Evolutionary conservation across 1,140 invertebrate genomes (phyloP), one percentile per base, ranked within the genome.

Genomic region (Plectrocnemia conspersa): DNA sequence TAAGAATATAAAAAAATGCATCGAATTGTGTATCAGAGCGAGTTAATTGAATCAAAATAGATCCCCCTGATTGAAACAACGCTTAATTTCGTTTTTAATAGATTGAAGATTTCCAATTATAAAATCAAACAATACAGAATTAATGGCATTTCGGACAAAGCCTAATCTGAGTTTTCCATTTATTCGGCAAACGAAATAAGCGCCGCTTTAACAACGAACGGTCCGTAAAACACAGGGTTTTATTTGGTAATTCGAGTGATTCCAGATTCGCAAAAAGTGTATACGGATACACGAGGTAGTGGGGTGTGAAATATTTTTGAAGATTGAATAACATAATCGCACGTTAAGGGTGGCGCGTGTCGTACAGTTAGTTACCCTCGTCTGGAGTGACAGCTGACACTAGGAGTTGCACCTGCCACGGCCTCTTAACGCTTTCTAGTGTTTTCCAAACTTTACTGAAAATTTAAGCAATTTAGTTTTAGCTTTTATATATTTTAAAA

Each of bases 351-450:
- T 10, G 27, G 40, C 50, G 50, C 50, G 48, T 58, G 53, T 48
- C 52, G 38, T 54, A 33, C 24, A 52, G 49, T 42, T 52, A 52
- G 57, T 55, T 56, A 59, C 58, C 58, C 58, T 56, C 46, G 53
- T 59, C 58, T 54, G 27, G 52, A 56, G 40, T 59, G 58, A 59
- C 58, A 59, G 58, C 58, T 59, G 58, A 59, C 58, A 59, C 53
- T 35, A 48, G 10, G 25, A 21, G 6, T 13, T 44, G 25, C 50
- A 41, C 50, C 50, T 52, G 38, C 50, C 38, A 10, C 50, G 9
- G 4, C 18, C 41, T 21, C 41, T 19, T 10, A 19, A 7, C 18
- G 13, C 6, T 5, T 15, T 10, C 6, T 21, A 19, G 23, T 7
- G 18, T 6, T 22, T 21, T 13, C 15, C 18, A 38, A 38, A 10